Conservation (phyloP, 2,113 vertebrate species). For the Cettia cetti region DNA sequence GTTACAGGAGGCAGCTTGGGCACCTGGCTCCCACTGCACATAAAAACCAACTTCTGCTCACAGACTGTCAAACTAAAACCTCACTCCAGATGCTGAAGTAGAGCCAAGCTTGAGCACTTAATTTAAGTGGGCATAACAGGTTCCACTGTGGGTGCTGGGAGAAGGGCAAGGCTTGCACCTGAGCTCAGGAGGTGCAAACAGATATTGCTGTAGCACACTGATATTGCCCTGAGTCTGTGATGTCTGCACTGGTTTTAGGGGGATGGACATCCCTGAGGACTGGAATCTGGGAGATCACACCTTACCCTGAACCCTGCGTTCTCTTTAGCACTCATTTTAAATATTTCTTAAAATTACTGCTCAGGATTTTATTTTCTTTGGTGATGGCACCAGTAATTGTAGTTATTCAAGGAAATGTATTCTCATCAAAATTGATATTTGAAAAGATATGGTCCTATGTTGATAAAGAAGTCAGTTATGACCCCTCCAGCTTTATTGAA, state of each 20-base stretch:
- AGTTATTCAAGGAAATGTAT: neutral
- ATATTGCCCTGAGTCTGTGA: rapidly evolving
- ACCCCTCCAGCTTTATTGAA: neutral
- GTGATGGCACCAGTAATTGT: neutral
- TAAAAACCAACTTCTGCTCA: neutral
- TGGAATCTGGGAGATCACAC: neutral
- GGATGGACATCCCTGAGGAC: neutral
- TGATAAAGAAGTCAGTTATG: neutral
- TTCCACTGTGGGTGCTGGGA: neutral
- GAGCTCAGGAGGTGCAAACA: neutral
- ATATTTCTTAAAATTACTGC: neutral
- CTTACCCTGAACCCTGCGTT: neutral
- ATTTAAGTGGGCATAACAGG: neutral
- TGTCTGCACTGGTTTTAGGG: neutral
- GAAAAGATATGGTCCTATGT: neutral
- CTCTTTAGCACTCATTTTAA: neutral
- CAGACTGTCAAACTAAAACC: neutral
- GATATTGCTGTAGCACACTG: neutral
- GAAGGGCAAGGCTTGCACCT: neutral
- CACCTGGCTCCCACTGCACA: neutral
- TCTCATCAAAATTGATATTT: neutral
- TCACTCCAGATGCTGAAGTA: neutral
- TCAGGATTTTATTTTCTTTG: neutral
- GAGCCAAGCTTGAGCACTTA: neutral
- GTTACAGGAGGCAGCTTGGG: neutral